These are phyloP conservation scores for Phyllostomus discolor DNA, from an alignment of 2,113 vertebrate species.

Conservation along the genomic window DNA sequence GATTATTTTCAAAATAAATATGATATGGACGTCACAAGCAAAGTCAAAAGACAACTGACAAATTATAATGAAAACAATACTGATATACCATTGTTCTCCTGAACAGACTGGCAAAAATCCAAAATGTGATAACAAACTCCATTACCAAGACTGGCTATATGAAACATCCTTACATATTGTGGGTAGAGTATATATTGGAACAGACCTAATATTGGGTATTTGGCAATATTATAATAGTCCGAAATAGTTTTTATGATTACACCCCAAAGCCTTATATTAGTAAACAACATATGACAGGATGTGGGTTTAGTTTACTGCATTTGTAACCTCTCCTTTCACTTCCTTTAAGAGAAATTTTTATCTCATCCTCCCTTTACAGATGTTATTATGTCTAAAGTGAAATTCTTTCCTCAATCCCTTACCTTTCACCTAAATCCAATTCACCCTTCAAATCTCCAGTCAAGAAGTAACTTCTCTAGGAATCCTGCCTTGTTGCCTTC, in stretches of 20 bases:
- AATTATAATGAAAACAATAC: not conserved
- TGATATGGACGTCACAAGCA: not conserved
- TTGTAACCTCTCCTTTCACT: not conserved
- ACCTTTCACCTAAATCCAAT: not conserved
- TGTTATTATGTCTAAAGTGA: not conserved
- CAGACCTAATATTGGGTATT: not conserved
- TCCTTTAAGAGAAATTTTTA: not conserved
- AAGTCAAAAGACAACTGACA: not conserved
- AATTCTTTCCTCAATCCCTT: not conserved
- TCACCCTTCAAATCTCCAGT: not conserved
- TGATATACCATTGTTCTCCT: not conserved
- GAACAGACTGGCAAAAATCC: not conserved
- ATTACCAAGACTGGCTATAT: not conserved
- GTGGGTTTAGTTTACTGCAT: not conserved
- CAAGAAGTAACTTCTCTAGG: not conserved
- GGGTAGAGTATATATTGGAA: not conserved
- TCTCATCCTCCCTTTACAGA: not conserved
- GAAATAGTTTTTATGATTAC: not conserved
- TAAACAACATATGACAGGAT: not conserved
- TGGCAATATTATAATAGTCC: not conserved
- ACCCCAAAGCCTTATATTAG: not conserved
- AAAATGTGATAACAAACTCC: not conserved
- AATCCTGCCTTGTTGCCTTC: not conserved
- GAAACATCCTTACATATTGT: not conserved
- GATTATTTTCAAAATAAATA: not conserved